phyloP scores from a whole-genome alignment of 2,888 invertebrate species.

The Abscondita cerata region DNA sequence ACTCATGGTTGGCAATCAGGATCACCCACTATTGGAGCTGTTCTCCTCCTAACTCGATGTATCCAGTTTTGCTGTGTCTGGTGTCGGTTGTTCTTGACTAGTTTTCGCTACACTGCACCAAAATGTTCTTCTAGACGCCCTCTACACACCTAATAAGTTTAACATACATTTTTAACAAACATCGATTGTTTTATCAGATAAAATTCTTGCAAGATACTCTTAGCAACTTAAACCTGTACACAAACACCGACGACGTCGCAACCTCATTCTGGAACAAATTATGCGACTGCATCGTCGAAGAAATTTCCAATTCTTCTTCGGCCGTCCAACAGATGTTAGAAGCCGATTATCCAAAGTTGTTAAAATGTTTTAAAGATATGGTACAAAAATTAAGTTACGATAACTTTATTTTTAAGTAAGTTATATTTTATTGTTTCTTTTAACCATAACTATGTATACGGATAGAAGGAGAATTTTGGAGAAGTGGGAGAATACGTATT shows the following conservation, averaged over 20 bases:
- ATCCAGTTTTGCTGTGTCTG: too few relatives aligned
- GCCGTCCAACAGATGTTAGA: constrained; percentile 83
- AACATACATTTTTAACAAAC: too few relatives aligned
- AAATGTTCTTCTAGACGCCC: too few relatives aligned
- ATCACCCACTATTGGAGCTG: too few relatives aligned
- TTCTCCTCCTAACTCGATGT: too few relatives aligned
- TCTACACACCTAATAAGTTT: too few relatives aligned
- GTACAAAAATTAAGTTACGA: constrained; percentile 71
- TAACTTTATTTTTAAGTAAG: constrained; percentile 65
- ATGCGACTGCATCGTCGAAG: constrained; percentile 59
- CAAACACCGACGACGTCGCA: constrained; percentile 59
- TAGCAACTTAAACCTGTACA: constrained; percentile 59
- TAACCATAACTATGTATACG: too few relatives aligned
- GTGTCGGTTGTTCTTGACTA: too few relatives aligned
- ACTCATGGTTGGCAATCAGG: too few relatives aligned
- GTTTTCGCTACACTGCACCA: too few relatives aligned
- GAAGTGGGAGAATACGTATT: constrained; percentile 84
- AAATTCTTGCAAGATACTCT: constrained; percentile 62
- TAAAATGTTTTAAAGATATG: constrained; percentile 82
- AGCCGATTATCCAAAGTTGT: constrained; percentile 84
- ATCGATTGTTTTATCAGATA: too few relatives aligned
- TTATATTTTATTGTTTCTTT: too few relatives aligned
- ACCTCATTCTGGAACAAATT: constrained; percentile 63
- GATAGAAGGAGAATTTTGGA: constrained; percentile 65
- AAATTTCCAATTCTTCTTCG: constrained; percentile 63